A percentile compares a stretch with the other conserved stretches of the same genome.
phyloP scores from a whole-genome alignment of 1,140 invertebrate species.

The Coptotermes formosanus region DNA sequence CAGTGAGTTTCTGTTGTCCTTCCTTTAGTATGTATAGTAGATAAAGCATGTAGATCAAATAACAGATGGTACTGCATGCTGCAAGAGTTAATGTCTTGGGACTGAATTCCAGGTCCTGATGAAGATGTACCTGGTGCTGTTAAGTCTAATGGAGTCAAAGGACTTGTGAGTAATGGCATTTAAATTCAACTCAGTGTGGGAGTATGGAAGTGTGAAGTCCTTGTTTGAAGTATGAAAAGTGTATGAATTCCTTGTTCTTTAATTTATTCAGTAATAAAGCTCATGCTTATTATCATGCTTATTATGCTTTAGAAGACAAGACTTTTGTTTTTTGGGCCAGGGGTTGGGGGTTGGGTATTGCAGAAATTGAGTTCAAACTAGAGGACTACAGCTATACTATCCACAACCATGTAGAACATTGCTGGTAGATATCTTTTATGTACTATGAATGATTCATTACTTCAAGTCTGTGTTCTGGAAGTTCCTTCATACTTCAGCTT shows the following conservation, averaged over 20 bases:
- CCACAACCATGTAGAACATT: not conserved
- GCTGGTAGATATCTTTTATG: not conserved
- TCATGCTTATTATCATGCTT: not conserved
- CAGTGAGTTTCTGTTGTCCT: no score
- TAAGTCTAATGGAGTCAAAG: slow-evolving; percentile 17
- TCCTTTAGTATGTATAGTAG: no score
- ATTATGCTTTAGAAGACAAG: not conserved
- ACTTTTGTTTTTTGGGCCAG: not conserved
- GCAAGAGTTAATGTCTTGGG: no score
- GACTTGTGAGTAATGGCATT: not conserved
- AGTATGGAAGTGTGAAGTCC: not conserved
- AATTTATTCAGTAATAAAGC: not conserved
- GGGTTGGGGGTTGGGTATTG: no score
- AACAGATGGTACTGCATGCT: no score
- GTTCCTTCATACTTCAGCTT: not conserved
- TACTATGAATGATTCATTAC: not conserved
- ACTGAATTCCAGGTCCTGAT: slow-evolving; percentile 19
- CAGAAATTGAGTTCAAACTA: not conserved
- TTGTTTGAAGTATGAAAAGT: not conserved
- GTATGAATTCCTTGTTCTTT: not conserved
- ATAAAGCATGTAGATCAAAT: no score
- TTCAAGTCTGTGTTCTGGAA: not conserved
- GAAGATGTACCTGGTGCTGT: not conserved
- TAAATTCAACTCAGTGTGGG: not conserved
- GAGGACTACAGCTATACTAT: not conserved